Conservation (phyloP, 2,113 vertebrate species). For the Otolemur garnettii region DNA sequence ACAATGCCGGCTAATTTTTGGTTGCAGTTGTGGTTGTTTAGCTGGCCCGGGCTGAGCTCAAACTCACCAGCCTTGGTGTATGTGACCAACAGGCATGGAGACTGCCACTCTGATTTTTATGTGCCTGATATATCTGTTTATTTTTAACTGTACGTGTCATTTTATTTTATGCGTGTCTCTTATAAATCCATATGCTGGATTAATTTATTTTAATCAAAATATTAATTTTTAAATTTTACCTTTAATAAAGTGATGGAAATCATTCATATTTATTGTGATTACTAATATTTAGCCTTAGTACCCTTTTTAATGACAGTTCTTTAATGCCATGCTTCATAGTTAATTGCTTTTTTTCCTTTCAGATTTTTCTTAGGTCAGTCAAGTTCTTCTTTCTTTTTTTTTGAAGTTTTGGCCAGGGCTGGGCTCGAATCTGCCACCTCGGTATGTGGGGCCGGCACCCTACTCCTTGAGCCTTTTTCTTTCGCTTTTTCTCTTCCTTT, state of each 20-base stretch:
- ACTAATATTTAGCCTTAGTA: not conserved
- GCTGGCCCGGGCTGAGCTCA: no score
- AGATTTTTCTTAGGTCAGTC: constrained; percentile 10
- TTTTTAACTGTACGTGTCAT: constrained; percentile 38
- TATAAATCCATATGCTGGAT: constrained; percentile 40
- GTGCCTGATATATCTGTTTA: constrained; percentile 36
- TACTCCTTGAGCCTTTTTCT: no score
- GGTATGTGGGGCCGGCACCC: no score
- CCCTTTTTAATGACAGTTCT: not conserved
- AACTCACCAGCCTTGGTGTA: no score
- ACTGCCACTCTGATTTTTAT: constrained; percentile 54
- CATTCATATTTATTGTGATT: not conserved
- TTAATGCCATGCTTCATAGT: not conserved
- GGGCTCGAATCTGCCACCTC: no score
- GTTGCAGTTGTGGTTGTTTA: no score
- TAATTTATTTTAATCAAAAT: constrained; percentile 60
- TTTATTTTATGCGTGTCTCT: constrained; percentile 52
- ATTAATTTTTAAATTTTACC: constrained; percentile 44
- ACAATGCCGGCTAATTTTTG: no score
- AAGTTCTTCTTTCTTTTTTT: constrained; percentile 1
- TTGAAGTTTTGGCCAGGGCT: no score
- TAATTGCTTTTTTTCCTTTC: not conserved
- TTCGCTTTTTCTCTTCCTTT: not conserved
- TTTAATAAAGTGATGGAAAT: constrained; percentile 48
- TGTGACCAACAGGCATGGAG: no score